phyloP scores from a whole-genome alignment of 2,797 vertebrate species.

The Gambelia wislizenii region DNA sequence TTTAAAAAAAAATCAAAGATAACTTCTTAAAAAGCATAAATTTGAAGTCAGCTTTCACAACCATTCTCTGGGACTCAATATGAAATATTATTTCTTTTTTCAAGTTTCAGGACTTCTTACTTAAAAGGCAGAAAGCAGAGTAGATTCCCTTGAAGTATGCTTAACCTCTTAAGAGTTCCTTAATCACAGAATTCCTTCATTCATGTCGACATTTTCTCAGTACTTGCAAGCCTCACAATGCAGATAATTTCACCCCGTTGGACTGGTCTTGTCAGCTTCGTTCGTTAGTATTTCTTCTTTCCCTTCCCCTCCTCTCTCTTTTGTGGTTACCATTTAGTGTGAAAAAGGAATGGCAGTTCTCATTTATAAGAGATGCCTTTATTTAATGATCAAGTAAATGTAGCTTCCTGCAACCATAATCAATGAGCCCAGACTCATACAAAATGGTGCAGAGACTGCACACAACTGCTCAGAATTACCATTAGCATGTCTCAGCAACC shows the following conservation, averaged over 20 bases:
- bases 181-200: no score
- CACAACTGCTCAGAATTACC: no score
- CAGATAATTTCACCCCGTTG: not conserved
- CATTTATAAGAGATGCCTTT: not conserved
- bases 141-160: no score
- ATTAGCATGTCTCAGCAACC: not conserved
- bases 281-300: not conserved
- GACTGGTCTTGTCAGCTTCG: not conserved
- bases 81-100: no score
- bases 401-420: not conserved
- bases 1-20: no score
- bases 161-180: no score
- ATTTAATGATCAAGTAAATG: not conserved
- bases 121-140: no score
- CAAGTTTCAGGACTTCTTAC: no score
- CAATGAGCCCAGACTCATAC: not conserved
- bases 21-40: no score
- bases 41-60: no score
- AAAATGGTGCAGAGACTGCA: not conserved
- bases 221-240: not conserved
- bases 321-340: not conserved
- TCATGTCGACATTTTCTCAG: no score
- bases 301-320: not conserved
- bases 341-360: not conserved
- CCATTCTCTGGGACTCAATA: no score